Evolutionary conservation across 2,888 invertebrate species (phyloP), one percentile per base, ranked within the genome.

Genomic region (Pseudococcus longispinus): DNA sequence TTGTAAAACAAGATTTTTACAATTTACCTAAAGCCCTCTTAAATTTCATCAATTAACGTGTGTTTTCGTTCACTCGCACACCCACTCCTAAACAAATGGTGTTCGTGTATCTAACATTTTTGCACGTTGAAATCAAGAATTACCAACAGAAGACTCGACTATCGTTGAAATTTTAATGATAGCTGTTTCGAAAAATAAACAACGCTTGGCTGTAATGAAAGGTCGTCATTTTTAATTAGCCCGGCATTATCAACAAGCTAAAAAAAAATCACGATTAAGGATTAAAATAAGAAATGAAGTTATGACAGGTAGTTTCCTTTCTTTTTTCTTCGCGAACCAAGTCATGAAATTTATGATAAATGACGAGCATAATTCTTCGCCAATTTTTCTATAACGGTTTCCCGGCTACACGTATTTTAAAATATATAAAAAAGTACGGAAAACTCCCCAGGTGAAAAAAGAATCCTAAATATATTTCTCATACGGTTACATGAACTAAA

Each of bases 101-200:
- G 1, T 5, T 32, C 74, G 55, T 65, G 1, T 5, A 0, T 1
- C 23, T 26, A 65, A 3, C 11, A 32, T 1, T 8, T 80, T 42
- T 2, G 74, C n/a, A 74, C 37, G 74, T 74, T 32, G 18, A 74
- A 74, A 74, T 32, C 18, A 6, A 37, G 65, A 37, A 74, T 70
- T 70, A 70, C 37, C 32, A 11, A 18, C 29, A 15, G 37, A 51
- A n/a, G 51, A 4, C n/a, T 37, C n/a, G n/a, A 29, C 23, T 70
- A 70, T 70, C 70, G 74, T 74, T 74, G 74, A 74, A 74, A 74
- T 74, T 74, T 37, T 74, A 70, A 70, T 29, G 29, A 70, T 70
- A 29, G 1, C 29, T 29, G 74, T 74, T 37, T 37, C n/a, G 23
- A 20, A 80, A 80, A 37, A 4, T 32, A n/a, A 74, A 20, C 65